These are phyloP conservation scores for Phodopus roborovskii DNA, from an alignment of 2,113 vertebrate species.

Conservation along the genomic window DNA sequence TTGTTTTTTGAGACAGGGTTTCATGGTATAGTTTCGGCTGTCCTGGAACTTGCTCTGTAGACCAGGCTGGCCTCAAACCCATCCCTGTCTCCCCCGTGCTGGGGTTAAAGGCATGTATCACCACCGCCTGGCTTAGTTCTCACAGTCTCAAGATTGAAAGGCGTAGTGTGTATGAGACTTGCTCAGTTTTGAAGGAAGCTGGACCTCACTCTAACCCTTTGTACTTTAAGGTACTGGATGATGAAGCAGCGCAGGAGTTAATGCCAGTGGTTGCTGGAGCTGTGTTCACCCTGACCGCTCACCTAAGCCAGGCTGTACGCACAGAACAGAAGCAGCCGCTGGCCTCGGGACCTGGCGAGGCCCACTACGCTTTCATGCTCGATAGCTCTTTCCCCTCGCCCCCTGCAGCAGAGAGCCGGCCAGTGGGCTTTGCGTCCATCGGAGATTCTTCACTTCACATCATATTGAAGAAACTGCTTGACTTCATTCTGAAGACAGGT, in stretches of 20 bases:
- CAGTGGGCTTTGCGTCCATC: conserved; percentile 93
- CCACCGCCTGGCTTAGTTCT: background rate
- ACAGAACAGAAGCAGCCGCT: conserved; percentile 94
- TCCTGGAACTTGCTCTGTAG: background rate
- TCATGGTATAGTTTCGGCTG: background rate
- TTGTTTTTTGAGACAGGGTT: background rate
- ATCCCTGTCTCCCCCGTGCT: background rate
- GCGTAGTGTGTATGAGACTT: background rate
- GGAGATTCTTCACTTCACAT: conserved; percentile 98
- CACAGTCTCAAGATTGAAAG: background rate
- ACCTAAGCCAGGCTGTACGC: conserved; percentile 95
- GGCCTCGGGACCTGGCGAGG: conserved; percentile 59
- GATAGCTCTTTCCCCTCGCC: conserved; percentile 83
- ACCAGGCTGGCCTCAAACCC: background rate
- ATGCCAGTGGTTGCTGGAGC: conserved; percentile 97
- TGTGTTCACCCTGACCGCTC: conserved; percentile 96
- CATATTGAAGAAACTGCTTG: conserved; percentile 95
- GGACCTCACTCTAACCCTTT: background rate
- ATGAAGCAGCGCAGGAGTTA: conserved; percentile 95
- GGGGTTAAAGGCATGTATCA: background rate
- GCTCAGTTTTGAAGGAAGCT: background rate
- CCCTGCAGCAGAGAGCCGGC: conserved; percentile 85
- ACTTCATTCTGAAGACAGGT: conserved; percentile 99
- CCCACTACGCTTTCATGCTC: conserved; percentile 82
- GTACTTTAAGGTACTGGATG: conserved; percentile 92